Evolutionary conservation across 2,113 vertebrate genomes (phyloP), one percentile per base, ranked within the genome.

Genomic region (Paraplagusia blochii): DNA sequence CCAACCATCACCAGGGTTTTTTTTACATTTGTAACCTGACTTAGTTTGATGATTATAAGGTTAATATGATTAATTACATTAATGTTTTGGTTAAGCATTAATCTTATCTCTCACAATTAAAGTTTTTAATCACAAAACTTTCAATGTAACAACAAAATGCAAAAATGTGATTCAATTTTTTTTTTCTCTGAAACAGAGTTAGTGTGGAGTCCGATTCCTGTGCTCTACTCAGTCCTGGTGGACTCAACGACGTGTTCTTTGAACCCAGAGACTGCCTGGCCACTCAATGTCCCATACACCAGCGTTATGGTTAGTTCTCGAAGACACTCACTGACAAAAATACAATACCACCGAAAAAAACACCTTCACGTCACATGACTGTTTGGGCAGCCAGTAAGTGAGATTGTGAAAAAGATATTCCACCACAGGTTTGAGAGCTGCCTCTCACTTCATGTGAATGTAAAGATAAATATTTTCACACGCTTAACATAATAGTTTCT

Each of bases 251-350:
- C 0, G 87, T 88, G 40, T 86, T 87, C 57, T 2, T 53, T 0
- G 66, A 80, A 10, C 1, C 78, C 39, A 78, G 63, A 0, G 81
- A 87, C 16, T 90, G 88, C 38, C 74, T 88, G 1, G 88, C 81
- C 18, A 56, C 48, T 2, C 76, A 69, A 62, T 90, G 90, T 48
- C 88, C 88, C 44, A 86, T 90, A 66, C 88, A 91, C 74, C 73
- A 72, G 34, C 69, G 53, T 43, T 69, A 77, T 2, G 87, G 90
- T 91, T 47, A 68, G 83, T 36, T 59, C 16, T 12, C 52, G 16
- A 7, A 40, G 4, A 5, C 4, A 40, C 38, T 8, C 1, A 11
- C 9, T 39, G 11, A 39, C 11, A 9, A 38, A 38, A 38, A 29
- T 29, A 29, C 2, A 29, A 29, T 6, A 29, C 22, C 6, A 29